phyloP scores from a whole-genome alignment of 2,113 vertebrate species.

The Cathartes aura region DNA sequence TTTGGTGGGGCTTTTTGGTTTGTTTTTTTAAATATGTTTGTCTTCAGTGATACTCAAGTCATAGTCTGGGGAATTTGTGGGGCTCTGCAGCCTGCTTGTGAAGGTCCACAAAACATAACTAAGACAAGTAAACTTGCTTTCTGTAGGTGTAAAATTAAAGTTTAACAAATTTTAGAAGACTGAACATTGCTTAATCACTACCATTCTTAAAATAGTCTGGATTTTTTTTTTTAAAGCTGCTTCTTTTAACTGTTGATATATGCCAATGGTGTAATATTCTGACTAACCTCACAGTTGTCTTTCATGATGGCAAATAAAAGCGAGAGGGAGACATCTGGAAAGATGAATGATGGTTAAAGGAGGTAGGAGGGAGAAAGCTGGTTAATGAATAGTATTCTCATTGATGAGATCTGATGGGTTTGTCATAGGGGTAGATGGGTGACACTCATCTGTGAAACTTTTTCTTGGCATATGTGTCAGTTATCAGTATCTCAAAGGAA shows the following conservation, averaged over 20 bases:
- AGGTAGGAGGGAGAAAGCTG: neutral
- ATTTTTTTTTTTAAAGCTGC: neutral
- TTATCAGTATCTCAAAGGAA: neutral
- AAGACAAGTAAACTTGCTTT: neutral
- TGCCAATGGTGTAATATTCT: neutral
- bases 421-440: neutral
- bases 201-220: neutral
- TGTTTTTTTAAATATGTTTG: neutral
- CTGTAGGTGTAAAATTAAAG: neutral
- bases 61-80: neutral
- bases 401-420: neutral
- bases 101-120: neutral
- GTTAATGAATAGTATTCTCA: neutral
- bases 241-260: neutral
- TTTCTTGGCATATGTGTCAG: neutral
- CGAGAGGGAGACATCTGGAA: neutral
- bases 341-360: neutral
- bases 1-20: neutral
- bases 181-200: neutral
- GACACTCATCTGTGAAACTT: neutral
- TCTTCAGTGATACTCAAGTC: neutral
- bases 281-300: neutral
- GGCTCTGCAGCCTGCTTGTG: neutral
- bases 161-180: neutral
- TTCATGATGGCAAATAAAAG: constrained; percentile 4